These are phyloP conservation scores for Andrena dorsata DNA, from an alignment of 2,888 invertebrate genomes.

Conservation along the genomic window DNA sequence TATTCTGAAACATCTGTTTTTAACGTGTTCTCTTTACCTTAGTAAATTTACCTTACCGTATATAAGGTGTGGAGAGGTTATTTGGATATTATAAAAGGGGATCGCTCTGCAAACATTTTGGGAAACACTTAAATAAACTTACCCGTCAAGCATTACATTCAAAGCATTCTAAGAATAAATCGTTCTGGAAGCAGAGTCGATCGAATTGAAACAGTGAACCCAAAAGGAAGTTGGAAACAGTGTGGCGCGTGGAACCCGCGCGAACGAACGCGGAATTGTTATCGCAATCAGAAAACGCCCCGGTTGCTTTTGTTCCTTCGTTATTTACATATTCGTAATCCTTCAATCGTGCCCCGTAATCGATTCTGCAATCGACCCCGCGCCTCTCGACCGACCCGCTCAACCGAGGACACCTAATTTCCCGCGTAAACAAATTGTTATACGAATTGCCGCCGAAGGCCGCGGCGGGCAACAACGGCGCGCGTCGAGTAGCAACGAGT, in stretches of 20 bases:
- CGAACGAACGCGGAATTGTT: background rate
- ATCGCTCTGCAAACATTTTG: no score
- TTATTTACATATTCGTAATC: slow-evolving; percentile 12
- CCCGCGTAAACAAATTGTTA: slow-evolving; percentile 17
- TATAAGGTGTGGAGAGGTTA: no score
- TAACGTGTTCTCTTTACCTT: no score
- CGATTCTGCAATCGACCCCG: slow-evolving; percentile 4
- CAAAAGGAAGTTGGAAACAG: background rate
- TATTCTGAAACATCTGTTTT: no score
- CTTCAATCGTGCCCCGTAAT: slow-evolving; percentile 6
- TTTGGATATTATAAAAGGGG: no score
- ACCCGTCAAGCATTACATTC: no score
- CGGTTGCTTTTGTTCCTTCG: background rate
- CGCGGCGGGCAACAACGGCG: background rate
- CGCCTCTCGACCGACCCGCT: background rate
- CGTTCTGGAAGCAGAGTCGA: no score
- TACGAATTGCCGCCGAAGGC: background rate
- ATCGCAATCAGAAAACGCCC: background rate
- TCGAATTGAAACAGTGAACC: background rate
- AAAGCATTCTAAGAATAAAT: no score
- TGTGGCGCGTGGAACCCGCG: background rate
- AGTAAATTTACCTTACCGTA: no score
- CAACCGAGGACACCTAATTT: slow-evolving; percentile 7
- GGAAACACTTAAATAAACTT: no score
- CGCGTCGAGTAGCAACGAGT: background rate